Evolutionary conservation across 64 coral and sea anemone genomes (phyloP).

Genomic region (Montipora cactus): DNA sequence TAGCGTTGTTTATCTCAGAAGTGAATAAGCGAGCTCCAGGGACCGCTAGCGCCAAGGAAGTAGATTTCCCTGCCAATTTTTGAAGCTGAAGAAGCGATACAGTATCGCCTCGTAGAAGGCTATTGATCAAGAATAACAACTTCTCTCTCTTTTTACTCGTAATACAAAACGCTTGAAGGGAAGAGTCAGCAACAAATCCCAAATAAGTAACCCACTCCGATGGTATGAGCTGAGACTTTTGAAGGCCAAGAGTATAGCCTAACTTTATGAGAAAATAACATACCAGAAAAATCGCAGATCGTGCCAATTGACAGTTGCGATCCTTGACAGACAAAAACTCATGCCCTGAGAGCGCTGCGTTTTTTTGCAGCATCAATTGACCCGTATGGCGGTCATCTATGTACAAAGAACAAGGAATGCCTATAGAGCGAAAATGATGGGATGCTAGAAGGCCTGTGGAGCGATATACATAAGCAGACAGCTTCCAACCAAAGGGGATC

Average conservation of each 20-base stretch:
- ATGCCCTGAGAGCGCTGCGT: no score
- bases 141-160: constrained; percentile 8
- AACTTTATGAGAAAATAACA: constrained; percentile 22
- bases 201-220: neutral
- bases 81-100: constrained; percentile 1
- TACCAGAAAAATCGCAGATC: neutral
- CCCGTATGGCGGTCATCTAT: no score
- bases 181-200: constrained; percentile 23
- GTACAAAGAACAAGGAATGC: no score
- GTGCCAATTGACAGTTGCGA: neutral
- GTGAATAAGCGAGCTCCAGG: neutral
- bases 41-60: neutral
- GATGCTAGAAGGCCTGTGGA: no score
- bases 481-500: neutral
- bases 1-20: constrained; percentile 41
- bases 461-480: no score
- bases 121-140: constrained; percentile 1
- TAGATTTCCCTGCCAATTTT: constrained; percentile 34
- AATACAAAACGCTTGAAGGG: neutral
- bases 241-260: constrained; percentile 1
- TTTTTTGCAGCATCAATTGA: no score
- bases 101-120: neutral
- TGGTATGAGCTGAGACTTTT: neutral
- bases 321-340: no score
- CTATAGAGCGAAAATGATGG: no score